Evolutionary conservation across 2,113 vertebrate genomes (phyloP).

Genomic region (Sciurus niger): DNA sequence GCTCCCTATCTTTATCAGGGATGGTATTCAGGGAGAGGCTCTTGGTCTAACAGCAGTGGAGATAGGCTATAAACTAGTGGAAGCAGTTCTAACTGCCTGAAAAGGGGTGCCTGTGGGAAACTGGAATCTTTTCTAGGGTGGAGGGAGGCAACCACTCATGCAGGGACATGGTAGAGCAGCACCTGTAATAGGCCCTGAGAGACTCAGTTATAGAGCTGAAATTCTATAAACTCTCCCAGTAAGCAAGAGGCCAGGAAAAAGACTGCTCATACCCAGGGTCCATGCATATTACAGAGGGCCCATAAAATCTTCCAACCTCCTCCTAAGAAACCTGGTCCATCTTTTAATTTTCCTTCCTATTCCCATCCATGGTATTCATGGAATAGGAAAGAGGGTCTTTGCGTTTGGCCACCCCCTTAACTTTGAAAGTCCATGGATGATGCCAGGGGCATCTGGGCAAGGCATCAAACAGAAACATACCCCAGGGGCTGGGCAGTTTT

Average conservation of each 20-base stretch:
- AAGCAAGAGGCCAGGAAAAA: background rate
- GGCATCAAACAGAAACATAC: background rate
- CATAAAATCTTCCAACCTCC: background rate
- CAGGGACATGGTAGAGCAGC: background rate
- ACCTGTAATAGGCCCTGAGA: background rate
- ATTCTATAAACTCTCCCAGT: background rate
- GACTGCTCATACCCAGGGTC: background rate
- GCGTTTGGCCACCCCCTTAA: background rate
- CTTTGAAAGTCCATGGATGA: background rate
- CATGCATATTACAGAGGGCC: background rate
- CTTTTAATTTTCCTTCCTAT: background rate
- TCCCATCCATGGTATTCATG: background rate
- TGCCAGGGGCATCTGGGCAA: background rate
- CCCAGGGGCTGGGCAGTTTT: background rate
- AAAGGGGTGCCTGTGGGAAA: background rate
- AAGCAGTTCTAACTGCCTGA: background rate
- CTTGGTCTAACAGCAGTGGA: background rate
- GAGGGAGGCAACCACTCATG: background rate
- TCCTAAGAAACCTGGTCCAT: background rate
- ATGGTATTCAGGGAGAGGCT: background rate
- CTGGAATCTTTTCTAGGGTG: background rate
- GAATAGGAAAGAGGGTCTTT: background rate
- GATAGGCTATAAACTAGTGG: background rate
- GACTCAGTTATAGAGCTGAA: background rate
- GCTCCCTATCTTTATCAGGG: background rate